Evolutionary conservation across 2,113 vertebrate genomes (phyloP).

Genomic region (Ameiurus melas): DNA sequence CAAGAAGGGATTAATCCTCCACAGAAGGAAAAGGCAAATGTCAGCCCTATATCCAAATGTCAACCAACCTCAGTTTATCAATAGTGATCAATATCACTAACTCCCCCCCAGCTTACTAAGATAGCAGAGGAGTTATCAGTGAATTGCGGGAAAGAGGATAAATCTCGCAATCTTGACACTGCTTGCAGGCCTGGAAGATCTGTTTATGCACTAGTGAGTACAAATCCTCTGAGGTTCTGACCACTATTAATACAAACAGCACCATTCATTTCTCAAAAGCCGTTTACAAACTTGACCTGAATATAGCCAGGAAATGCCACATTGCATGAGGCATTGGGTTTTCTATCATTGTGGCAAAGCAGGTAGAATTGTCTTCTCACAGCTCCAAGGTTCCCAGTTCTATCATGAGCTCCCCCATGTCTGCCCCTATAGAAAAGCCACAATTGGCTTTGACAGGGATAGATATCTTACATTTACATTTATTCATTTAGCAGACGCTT

Average conservation of each 20-base stretch:
- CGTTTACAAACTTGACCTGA: not conserved
- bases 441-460: not conserved
- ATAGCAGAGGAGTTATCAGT: not conserved
- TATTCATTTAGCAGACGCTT: too few relatives aligned
- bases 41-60: slow-evolving; percentile 8
- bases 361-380: not conserved
- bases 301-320: too few relatives aligned
- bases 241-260: not conserved
- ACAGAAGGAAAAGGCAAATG: slow-evolving; percentile 6
- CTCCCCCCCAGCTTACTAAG: not conserved
- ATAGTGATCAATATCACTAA: not conserved
- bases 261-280: not conserved
- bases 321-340: too few relatives aligned
- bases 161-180: not conserved
- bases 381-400: not conserved
- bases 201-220: not conserved
- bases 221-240: not conserved
- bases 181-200: not conserved
- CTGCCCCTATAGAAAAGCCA: not conserved
- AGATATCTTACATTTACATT: not conserved
- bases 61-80: slow-evolving; percentile 18
- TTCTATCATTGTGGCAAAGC: not conserved
- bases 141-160: not conserved
- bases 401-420: not conserved
- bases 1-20: not conserved